Conservation (phyloP, 2,113 vertebrate genomes). For the Lophura nycthemera region DNA sequence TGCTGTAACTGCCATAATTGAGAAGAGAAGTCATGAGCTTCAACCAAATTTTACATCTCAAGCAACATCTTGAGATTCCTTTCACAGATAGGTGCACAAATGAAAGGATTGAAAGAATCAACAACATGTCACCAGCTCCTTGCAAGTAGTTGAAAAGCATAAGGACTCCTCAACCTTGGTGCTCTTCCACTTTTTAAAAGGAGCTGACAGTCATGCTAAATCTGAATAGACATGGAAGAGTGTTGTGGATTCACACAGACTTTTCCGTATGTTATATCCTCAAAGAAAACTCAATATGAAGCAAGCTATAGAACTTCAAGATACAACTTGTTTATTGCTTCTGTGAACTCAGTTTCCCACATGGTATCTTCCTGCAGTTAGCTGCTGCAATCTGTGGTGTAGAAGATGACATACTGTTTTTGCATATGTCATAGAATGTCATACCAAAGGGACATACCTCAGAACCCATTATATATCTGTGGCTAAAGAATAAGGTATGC, state of each 20-base stretch:
- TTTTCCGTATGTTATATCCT: not conserved
- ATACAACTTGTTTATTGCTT: not conserved
- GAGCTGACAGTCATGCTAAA: not conserved
- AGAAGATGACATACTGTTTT: too few species aligned
- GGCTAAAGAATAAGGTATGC: too few species aligned
- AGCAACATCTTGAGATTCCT: not conserved
- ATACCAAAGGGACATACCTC: too few species aligned
- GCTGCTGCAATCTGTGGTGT: not conserved
- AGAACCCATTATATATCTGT: too few species aligned
- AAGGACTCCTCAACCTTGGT: not conserved
- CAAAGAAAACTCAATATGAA: not conserved
- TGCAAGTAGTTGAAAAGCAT: not conserved
- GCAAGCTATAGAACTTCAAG: not conserved
- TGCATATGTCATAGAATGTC: too few species aligned
- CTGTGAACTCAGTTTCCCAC: not conserved
- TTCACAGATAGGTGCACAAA: not conserved
- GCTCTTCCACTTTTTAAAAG: not conserved
- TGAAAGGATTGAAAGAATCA: not conserved
- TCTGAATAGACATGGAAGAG: not conserved
- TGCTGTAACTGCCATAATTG: not conserved
- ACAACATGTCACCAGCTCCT: not conserved
- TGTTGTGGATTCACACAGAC: not conserved
- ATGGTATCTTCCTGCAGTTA: not conserved
- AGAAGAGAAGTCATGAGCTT: not conserved
- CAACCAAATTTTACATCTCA: not conserved